Evolutionary conservation across 2,797 vertebrate species (phyloP).

Genomic region (Malacoraja senta): DNA sequence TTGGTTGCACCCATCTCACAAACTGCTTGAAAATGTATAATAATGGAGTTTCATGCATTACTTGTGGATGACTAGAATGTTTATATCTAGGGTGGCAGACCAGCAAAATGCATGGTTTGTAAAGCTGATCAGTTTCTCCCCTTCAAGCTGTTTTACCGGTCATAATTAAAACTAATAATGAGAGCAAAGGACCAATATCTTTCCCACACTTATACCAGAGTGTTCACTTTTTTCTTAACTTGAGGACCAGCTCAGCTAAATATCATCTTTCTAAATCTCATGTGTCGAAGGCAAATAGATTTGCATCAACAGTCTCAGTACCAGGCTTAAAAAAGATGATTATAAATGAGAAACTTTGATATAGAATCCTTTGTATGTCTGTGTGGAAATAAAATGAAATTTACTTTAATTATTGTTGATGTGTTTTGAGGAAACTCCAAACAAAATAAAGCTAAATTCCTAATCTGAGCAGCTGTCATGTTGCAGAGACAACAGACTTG

Average conservation of each 20-base stretch:
- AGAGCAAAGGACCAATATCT: neutral
- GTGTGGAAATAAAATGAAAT: neutral
- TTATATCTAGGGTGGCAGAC: neutral
- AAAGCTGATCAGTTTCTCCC: neutral
- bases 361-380: neutral
- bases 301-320: neutral
- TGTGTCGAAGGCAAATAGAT: neutral
- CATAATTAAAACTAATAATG: neutral
- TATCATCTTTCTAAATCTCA: constrained; percentile 20
- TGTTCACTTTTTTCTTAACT: neutral
- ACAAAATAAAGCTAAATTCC: constrained; percentile 20
- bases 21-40: neutral
- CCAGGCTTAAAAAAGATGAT: neutral
- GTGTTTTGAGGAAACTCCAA: constrained; percentile 15
- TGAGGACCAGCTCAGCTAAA: neutral
- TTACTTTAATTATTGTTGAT: constrained; percentile 4
- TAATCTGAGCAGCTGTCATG: constrained; percentile 40
- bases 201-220: neutral
- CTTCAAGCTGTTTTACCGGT: neutral
- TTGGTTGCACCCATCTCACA: neutral
- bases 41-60: neutral
- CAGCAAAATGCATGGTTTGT: neutral
- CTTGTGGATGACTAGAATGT: neutral
- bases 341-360: neutral
- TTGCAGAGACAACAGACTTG: constrained; percentile 45